phyloP scores from a whole-genome alignment of 1,140 invertebrate genomes.

The Drosophila lowei region DNA sequence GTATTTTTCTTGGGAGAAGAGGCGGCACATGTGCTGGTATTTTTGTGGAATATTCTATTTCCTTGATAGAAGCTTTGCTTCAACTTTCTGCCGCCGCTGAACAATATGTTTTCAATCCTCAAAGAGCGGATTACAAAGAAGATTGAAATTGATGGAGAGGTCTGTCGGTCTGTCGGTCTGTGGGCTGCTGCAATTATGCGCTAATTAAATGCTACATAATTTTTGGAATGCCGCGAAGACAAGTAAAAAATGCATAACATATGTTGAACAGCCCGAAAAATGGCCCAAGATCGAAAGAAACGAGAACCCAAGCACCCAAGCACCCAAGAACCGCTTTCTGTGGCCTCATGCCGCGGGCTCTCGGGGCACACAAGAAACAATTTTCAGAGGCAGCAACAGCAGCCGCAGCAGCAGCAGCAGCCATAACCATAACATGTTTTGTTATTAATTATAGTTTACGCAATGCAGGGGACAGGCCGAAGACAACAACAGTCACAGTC shows the following conservation, averaged over 20 bases:
- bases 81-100: too few species aligned
- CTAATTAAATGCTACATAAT: slow-evolving; percentile 82
- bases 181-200: slow-evolving; percentile 68
- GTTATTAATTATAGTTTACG: slow-evolving; percentile 82
- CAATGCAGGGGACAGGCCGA: slow-evolving; percentile 77
- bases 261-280: slow-evolving; percentile 63
- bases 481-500: slow-evolving; percentile 71
- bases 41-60: too few species aligned
- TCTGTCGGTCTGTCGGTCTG: slow-evolving; percentile 17
- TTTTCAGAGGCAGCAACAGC: slow-evolving; percentile 51
- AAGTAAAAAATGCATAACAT: slow-evolving; percentile 81
- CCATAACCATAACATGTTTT: slow-evolving; percentile 82
- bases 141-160: slow-evolving; percentile 43
- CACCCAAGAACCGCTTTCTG: slow-evolving; percentile 49
- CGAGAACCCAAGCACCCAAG: slow-evolving; percentile 9
- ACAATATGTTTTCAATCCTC: slow-evolving; percentile 1
- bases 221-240: slow-evolving; percentile 75
- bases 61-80: too few species aligned
- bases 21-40: too few species aligned
- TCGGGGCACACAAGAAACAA: slow-evolving; percentile 70
- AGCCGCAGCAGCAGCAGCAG: slow-evolving; percentile 34
- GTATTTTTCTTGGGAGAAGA: slow-evolving; percentile 8
- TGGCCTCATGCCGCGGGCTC: slow-evolving; percentile 64
- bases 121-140: slow-evolving; percentile 9
- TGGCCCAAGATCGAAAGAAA: slow-evolving; percentile 1